Evolutionary conservation across 2,113 vertebrate species (phyloP).

Genomic region (Arizona elegans): DNA sequence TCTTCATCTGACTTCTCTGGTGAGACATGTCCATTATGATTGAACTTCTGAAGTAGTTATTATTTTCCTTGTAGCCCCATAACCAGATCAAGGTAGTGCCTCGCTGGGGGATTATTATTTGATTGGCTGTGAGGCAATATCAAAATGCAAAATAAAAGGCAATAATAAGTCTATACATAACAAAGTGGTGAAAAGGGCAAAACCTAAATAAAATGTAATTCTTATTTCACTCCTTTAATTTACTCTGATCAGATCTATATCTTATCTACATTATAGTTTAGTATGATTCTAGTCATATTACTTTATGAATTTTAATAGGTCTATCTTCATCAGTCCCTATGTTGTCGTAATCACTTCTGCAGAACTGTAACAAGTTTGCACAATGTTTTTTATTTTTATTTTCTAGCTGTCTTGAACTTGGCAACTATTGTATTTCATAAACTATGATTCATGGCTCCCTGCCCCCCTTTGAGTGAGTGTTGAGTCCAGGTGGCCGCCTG

Average conservation of each 20-base stretch:
- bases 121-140: neutral
- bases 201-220: neutral
- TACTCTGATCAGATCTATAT: neutral
- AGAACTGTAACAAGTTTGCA: neutral
- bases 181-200: neutral
- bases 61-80: neutral
- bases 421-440: neutral
- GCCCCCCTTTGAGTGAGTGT: neutral
- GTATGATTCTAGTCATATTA: neutral
- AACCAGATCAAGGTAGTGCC: neutral
- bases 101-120: neutral
- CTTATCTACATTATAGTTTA: neutral
- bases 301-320: neutral
- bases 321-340: neutral
- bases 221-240: neutral
- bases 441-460: neutral
- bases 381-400: neutral
- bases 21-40: neutral
- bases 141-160: neutral
- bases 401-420: neutral
- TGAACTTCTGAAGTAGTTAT: neutral
- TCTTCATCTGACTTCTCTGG: neutral
- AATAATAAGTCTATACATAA: neutral
- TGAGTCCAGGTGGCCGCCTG: neutral
- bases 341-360: neutral